These are phyloP conservation scores for Leptopilina syphax DNA, from an alignment of 2,888 invertebrate genomes.

Conservation along the genomic window DNA sequence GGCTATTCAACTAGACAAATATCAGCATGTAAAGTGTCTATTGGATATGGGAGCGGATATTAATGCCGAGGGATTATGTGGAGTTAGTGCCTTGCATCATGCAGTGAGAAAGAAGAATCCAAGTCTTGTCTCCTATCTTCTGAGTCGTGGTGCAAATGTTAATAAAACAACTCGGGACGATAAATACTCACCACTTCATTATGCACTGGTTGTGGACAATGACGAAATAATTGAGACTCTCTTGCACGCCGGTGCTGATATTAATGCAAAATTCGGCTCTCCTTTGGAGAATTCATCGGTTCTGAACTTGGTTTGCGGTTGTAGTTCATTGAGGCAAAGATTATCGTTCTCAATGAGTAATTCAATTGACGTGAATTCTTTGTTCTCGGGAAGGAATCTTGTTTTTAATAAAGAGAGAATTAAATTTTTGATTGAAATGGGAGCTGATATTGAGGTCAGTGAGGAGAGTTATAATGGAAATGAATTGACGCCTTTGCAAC, in stretches of 20 bases:
- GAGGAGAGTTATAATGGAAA: background rate
- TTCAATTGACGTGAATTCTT: background rate
- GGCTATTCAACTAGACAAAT: background rate
- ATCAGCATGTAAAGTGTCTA: background rate
- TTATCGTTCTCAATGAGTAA: background rate
- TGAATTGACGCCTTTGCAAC: background rate
- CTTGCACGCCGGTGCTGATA: background rate
- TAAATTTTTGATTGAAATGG: background rate
- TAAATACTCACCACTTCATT: background rate
- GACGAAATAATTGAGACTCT: background rate
- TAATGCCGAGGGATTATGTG: background rate
- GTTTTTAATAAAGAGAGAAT: background rate
- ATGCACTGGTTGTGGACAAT: background rate
- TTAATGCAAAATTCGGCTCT: background rate
- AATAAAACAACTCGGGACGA: background rate
- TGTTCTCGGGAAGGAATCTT: background rate
- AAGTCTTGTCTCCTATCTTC: background rate
- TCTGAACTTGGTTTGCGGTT: background rate
- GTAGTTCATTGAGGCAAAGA: background rate
- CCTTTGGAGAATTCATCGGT: background rate
- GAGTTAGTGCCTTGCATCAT: background rate
- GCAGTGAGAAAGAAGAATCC: slow-evolving; percentile 1
- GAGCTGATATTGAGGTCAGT: background rate
- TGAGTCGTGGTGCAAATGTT: background rate
- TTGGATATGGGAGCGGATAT: background rate